Percentiles rank a stretch among this genome's conserved stretches.
Conservation (phyloP, 2,113 vertebrate species). For the Danionella cerebrum region DNA sequence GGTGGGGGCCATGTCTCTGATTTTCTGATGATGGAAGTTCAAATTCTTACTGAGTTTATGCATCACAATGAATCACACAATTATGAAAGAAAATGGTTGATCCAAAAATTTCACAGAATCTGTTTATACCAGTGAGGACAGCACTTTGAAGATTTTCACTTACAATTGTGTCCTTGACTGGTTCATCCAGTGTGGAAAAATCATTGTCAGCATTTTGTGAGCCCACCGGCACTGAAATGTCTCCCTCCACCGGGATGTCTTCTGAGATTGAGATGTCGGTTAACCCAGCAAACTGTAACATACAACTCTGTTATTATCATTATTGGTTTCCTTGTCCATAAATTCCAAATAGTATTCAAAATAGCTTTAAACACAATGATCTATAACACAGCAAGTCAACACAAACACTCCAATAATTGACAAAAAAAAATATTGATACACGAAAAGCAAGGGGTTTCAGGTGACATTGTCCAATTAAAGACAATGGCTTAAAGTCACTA, state of each 20-base stretch:
- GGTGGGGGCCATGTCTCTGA: too few species aligned
- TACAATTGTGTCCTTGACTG: constrained; percentile 86
- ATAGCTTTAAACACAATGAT: neutral
- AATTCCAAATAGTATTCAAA: neutral
- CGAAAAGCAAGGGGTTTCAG: too few species aligned
- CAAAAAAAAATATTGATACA: neutral
- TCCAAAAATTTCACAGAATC: too few species aligned
- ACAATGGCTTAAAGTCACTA: too few species aligned
- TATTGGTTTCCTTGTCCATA: neutral
- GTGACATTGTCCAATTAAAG: too few species aligned
- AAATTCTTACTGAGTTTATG: too few species aligned
- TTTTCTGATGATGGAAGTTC: too few species aligned
- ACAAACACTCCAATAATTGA: neutral
- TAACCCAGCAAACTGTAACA: constrained; percentile 77
- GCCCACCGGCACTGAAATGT: constrained; percentile 79
- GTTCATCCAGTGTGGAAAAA: constrained; percentile 87
- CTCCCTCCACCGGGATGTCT: constrained; percentile 86
- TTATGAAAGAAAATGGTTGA: too few species aligned
- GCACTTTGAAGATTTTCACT: constrained; percentile 40
- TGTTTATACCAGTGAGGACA: neutral
- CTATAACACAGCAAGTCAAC: neutral
- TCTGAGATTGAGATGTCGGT: constrained; percentile 85
- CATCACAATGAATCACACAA: neutral
- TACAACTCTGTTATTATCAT: neutral
- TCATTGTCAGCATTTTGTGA: constrained; percentile 71